Conservation (phyloP, 1,140 invertebrate species). For the Hirudo medicinalis region DNA sequence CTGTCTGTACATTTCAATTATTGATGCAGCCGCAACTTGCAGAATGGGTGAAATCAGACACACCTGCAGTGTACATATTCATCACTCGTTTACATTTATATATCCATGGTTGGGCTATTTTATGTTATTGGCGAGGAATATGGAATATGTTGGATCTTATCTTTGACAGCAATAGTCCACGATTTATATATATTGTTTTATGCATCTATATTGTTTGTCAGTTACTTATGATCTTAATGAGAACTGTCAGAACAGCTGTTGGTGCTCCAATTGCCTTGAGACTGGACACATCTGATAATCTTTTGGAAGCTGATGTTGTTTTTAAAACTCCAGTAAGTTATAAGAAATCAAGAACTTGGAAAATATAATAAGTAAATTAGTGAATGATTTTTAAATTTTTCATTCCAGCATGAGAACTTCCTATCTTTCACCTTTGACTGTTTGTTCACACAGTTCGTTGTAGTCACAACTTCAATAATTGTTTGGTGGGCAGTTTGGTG, state of each 20-base stretch:
- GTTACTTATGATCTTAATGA: slow-evolving; percentile 5
- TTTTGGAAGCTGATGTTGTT: slow-evolving; percentile 20
- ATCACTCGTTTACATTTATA: slow-evolving; percentile 20
- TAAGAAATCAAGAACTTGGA: neutral
- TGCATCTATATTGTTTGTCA: slow-evolving; percentile 18
- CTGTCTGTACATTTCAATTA: slow-evolving; percentile 9
- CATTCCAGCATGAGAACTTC: slow-evolving; percentile 15
- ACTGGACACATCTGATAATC: slow-evolving; percentile 20
- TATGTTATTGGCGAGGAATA: slow-evolving; percentile 22
- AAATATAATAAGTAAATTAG: neutral
- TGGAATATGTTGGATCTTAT: slow-evolving; percentile 23
- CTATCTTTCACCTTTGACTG: slow-evolving; percentile 17
- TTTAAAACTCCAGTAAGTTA: slow-evolving; percentile 17
- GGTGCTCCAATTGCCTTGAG: slow-evolving; percentile 18
- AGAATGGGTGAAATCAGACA: neutral
- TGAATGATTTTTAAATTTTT: slow-evolving; percentile 10
- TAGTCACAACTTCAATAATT: slow-evolving; percentile 14
- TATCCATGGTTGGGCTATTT: slow-evolving; percentile 17
- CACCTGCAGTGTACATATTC: slow-evolving; percentile 1
- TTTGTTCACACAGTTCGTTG: slow-evolving; percentile 22
- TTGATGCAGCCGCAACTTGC: slow-evolving; percentile 18
- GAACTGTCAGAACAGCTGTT: slow-evolving; percentile 19
- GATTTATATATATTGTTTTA: slow-evolving; percentile 9
- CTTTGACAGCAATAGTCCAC: slow-evolving; percentile 3
- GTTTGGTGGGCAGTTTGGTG: slow-evolving; percentile 23